Evolutionary conservation across 2,888 invertebrate genomes (phyloP), one percentile per base, ranked within the genome.

Genomic region (Dusona sp.): DNA sequence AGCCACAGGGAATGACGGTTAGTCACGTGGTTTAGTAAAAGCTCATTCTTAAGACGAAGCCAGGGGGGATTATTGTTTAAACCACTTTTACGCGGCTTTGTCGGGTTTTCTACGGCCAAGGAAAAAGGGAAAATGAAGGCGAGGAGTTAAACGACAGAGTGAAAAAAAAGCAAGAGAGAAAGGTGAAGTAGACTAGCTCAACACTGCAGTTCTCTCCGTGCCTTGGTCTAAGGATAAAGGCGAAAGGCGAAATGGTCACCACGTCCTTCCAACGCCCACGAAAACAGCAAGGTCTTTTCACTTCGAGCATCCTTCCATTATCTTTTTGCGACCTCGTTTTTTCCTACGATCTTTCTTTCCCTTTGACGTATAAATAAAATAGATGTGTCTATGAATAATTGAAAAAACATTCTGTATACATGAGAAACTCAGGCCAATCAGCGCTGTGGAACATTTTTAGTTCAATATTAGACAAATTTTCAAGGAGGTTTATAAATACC

Each of bases 1-100:
- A 67, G 61, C 54, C 64, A 54, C 67, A 54, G 83, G 48, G 9
- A 73, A 83, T 72, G 83, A 75, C 73, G 51, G 73, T 83, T 81
- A 81, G 74, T 79, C 81, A 77, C 65, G 70, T 73, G 78, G 85
- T 83, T 85, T 84, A 84, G 84, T 83, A 78, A 86, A 88, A 84
- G 84, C 85, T 82, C 70, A 70, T 79, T 84, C 84, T 73, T 68
- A 74, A 79, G 65, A 67, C 25, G 45, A 4, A 57, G 61, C 54
- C 67, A 61, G 64, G 13, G 77, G 73, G 61, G 67, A 70, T 83
- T 79, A 80, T 82, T 84, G 84, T 87, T 87, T 87, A 84, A 88
- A 83, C 84, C 85, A 86, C 84, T 80, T 85, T 86, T 67, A 79
- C 75, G 70, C 29, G 64, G 83, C 67, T 87, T 85, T 84, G 77